phyloP scores from a whole-genome alignment of 2,888 invertebrate genomes.

The Lepidochrysops patricia region DNA sequence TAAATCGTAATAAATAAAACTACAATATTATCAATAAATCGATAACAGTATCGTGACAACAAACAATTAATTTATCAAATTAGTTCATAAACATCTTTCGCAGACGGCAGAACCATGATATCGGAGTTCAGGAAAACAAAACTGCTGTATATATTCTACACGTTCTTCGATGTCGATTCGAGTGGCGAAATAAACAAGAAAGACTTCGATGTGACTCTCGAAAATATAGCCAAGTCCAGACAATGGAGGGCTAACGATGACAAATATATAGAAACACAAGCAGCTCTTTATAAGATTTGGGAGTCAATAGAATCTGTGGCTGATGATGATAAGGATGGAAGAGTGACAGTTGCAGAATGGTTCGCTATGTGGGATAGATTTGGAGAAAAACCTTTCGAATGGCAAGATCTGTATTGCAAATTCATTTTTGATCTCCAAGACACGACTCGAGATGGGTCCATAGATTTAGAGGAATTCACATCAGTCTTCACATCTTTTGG shows the following conservation, averaged over 20 bases:
- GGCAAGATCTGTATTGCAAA: slow-evolving; percentile 86
- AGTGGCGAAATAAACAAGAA: slow-evolving; percentile 87
- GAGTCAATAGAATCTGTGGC: slow-evolving; percentile 82
- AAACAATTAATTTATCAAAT: neutral
- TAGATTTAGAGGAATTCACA: slow-evolving; percentile 85
- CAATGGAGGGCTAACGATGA: slow-evolving; percentile 81
- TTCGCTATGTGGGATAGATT: slow-evolving; percentile 31
- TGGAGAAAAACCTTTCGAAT: slow-evolving; percentile 56
- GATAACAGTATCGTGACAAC: neutral
- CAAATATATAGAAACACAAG: slow-evolving; percentile 80
- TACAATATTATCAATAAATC: neutral
- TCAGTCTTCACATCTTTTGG: slow-evolving; percentile 82
- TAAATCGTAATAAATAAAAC: too few species aligned
- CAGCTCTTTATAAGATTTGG: slow-evolving; percentile 84
- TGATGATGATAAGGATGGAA: slow-evolving; percentile 77
- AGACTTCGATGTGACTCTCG: slow-evolving; percentile 86
- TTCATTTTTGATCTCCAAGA: slow-evolving; percentile 90
- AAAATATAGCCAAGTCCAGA: slow-evolving; percentile 85
- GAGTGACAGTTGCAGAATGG: slow-evolving; percentile 26
- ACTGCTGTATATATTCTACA: slow-evolving; percentile 64
- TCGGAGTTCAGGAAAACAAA: slow-evolving; percentile 86
- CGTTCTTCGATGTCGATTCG: slow-evolving; percentile 87
- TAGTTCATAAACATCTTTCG: neutral
- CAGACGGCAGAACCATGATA: slow-evolving; percentile 42
- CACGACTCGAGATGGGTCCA: slow-evolving; percentile 80